Conservation (phyloP, 30 jellyfish, hydroid and myxozoan genomes). For the Aurelia coerulea region DNA sequence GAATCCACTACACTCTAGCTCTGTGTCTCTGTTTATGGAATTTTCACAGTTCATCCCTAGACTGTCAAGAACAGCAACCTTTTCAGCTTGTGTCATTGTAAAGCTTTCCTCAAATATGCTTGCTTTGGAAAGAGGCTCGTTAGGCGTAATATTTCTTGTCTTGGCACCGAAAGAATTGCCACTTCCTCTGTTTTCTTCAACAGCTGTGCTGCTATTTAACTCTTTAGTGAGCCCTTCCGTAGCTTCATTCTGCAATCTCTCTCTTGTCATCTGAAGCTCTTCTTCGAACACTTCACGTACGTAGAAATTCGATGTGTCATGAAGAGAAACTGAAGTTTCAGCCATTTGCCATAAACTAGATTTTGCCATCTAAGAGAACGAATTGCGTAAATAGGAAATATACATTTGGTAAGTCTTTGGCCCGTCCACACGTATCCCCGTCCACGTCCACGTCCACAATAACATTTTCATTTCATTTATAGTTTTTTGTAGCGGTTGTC, state of each 20-base stretch:
- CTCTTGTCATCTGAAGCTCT: constrained; percentile 12
- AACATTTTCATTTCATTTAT: no score
- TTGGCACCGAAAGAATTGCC: neutral
- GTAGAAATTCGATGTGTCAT: constrained; percentile 11
- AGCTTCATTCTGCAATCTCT: neutral
- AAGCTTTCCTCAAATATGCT: constrained; percentile 12
- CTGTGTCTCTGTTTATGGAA: neutral
- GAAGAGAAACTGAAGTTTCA: neutral
- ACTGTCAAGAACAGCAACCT: constrained; percentile 18
- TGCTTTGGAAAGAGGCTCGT: neutral
- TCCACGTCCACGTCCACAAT: no score
- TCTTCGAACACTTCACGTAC: constrained; percentile 38
- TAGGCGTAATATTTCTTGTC: neutral
- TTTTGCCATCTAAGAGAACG: neutral
- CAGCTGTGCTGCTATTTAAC: neutral
- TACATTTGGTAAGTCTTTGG: no score
- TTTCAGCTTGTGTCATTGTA: constrained; percentile 40
- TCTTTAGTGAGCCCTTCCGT: neutral
- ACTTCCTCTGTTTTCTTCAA: neutral
- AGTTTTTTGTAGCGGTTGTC: no score
- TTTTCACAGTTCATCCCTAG: neutral
- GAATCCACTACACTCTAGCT: neutral
- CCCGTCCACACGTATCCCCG: no score
- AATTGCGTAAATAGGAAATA: neutral
- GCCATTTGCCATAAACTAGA: constrained; percentile 45